Conservation (phyloP, 2,888 invertebrate genomes). For the Cremastobaeus sp. region DNA sequence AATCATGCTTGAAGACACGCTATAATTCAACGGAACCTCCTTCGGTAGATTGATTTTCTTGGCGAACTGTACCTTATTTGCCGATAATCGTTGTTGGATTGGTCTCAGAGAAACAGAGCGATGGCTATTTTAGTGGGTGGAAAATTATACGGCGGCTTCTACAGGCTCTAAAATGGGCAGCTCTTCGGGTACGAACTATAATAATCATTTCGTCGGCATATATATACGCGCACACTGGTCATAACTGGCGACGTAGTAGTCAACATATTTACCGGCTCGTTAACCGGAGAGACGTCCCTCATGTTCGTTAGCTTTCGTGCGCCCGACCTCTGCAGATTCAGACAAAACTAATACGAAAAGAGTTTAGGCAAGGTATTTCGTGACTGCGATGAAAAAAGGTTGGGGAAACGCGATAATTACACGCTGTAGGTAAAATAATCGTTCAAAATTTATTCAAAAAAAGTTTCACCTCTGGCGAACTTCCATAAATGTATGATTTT, state of each 20-base stretch:
- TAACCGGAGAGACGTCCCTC: constrained; percentile 68
- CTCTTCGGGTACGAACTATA: constrained; percentile 78
- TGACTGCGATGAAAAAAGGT: constrained; percentile 42
- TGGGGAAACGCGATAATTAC: constrained; percentile 47
- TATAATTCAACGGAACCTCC: constrained; percentile 31
- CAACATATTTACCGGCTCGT: constrained; percentile 79
- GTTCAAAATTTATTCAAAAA: constrained; percentile 30
- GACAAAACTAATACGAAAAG: constrained; percentile 58
- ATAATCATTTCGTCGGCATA: constrained; percentile 77
- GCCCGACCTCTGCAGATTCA: constrained; percentile 54
- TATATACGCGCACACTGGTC: constrained; percentile 63
- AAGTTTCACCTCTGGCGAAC: constrained; percentile 10
- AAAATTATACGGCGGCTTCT: constrained; percentile 78
- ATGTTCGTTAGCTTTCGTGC: constrained; percentile 58
- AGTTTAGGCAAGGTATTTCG: constrained; percentile 51
- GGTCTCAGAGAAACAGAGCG: constrained; percentile 69
- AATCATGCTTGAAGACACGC: constrained; percentile 26
- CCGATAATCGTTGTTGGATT: constrained; percentile 76
- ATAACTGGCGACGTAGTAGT: constrained; percentile 71
- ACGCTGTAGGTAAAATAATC: constrained; percentile 32
- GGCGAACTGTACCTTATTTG: constrained; percentile 76
- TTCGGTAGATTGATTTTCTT: constrained; percentile 65
- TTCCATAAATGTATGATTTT: constrained; percentile 7
- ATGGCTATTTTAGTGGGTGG: constrained; percentile 79
- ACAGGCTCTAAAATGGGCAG: constrained; percentile 78